phyloP scores from a whole-genome alignment of 1,140 invertebrate species.

The Leptonema lineaticorne region DNA sequence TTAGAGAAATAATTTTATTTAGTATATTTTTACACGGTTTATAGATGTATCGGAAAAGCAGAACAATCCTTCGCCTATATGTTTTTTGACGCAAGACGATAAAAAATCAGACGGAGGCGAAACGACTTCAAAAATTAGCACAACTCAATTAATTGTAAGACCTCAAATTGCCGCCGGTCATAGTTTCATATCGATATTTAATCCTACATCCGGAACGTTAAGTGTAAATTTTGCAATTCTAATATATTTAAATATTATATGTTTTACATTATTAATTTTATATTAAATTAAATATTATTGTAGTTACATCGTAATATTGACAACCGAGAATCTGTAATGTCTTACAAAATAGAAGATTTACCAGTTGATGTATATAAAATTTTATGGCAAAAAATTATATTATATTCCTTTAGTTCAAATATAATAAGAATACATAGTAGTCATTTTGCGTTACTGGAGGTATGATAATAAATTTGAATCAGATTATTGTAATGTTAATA shows the following conservation, averaged over 20 bases:
- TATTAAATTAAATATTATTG: not conserved
- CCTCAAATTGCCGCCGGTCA: constrained; percentile 33
- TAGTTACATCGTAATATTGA: constrained; percentile 36
- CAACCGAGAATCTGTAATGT: constrained; percentile 23
- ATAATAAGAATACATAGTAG: constrained; percentile 35
- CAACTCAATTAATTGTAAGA: constrained; percentile 26
- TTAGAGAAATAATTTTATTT: not conserved
- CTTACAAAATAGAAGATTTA: constrained; percentile 30
- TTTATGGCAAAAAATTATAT: constrained; percentile 35
- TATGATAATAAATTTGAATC: not conserved
- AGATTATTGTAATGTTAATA: not conserved
- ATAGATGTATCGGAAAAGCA: constrained; percentile 33
- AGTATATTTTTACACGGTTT: not conserved
- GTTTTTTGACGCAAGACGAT: not conserved
- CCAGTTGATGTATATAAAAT: constrained; percentile 28
- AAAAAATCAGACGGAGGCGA: not conserved
- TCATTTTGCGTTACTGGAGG: constrained; percentile 33
- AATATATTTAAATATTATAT: not conserved
- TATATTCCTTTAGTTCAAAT: constrained; percentile 33
- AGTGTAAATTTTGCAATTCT: constrained; percentile 14
- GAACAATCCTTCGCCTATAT: constrained; percentile 36
- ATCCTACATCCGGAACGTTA: constrained; percentile 26
- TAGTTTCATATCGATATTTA: constrained; percentile 36
- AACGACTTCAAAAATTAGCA: not conserved
- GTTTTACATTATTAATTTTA: not conserved